A percentile compares a stretch with the other conserved stretches of the same genome.
Conservation (phyloP, 2,113 vertebrate genomes). For the Melierax canorus region DNA sequence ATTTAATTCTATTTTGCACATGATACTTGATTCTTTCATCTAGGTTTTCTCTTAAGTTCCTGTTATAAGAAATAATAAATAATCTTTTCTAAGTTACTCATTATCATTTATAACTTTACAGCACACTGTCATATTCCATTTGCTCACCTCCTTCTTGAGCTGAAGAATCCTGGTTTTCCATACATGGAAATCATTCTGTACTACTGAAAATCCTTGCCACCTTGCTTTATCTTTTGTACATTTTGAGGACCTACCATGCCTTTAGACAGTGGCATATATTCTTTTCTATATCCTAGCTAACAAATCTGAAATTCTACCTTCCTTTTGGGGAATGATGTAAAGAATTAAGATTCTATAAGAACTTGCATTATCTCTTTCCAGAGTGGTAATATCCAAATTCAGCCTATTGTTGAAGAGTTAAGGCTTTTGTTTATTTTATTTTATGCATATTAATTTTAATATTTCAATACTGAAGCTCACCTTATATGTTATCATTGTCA, state of each 20-base stretch:
- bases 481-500: not conserved
- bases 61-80: not conserved
- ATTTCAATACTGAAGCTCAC: not conserved
- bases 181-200: not conserved
- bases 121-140: not conserved
- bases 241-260: rapidly evolving
- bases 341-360: not conserved
- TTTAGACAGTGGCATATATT: not conserved
- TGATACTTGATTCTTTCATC: not conserved
- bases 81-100: not conserved
- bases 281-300: not conserved
- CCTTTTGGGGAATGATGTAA: not conserved
- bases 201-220: not conserved
- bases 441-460: not conserved
- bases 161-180: not conserved
- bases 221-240: not conserved
- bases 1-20: not conserved
- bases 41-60: not conserved
- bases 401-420: not conserved
- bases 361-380: not conserved
- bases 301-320: not conserved
- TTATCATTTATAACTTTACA: not conserved
- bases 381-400: not conserved
- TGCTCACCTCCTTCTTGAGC: not conserved
- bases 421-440: not conserved